Conservation (phyloP, 2,888 invertebrate species). For the Pantelozetes paolii region DNA sequence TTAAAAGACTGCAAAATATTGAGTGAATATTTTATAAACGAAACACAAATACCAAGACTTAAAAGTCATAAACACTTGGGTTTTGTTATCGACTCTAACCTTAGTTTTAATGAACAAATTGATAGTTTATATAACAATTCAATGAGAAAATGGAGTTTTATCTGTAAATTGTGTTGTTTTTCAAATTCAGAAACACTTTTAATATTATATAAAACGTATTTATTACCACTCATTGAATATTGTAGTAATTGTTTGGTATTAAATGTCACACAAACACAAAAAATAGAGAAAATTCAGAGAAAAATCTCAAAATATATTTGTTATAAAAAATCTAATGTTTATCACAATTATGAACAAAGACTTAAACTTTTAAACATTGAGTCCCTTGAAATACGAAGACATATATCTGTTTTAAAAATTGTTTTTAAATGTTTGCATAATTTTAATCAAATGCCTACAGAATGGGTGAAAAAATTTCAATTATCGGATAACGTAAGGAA, state of each 20-base stretch:
- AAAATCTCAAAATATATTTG: not conserved
- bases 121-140: not conserved
- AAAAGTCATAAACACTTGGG: not conserved
- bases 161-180: not conserved
- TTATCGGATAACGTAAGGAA: not conserved
- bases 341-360: not conserved
- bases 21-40: not conserved
- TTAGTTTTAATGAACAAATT: not conserved
- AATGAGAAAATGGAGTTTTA: not conserved
- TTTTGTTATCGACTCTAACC: not conserved
- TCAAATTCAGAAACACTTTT: not conserved
- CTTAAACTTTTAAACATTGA: not conserved
- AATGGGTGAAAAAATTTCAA: not conserved
- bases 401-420: not conserved
- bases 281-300: not conserved
- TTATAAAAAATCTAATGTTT: not conserved
- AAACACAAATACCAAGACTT: not conserved
- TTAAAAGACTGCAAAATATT: not conserved
- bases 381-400: not conserved
- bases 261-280: not conserved
- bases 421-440: not conserved
- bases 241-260: not conserved
- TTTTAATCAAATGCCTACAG: not conserved
- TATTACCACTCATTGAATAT: not conserved
- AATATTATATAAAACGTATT: not conserved